These are phyloP conservation scores for Galeopsomyia nigrocyanea DNA, from an alignment of 2,888 invertebrate genomes.

Conservation along the genomic window DNA sequence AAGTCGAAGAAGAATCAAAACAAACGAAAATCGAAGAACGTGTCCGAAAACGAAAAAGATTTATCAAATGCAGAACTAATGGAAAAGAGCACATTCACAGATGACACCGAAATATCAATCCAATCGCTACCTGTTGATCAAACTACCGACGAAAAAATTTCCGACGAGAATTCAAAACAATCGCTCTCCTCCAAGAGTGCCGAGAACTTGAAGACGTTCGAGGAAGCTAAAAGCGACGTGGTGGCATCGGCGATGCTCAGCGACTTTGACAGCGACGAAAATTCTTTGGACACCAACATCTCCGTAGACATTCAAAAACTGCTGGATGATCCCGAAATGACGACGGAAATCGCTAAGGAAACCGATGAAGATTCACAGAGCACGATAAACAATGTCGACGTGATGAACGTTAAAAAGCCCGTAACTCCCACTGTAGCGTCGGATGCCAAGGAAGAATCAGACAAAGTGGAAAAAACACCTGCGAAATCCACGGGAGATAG, in stretches of 20 bases:
- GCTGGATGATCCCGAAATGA: conserved; percentile 55
- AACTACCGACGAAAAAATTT: background rate
- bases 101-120: conserved; percentile 21
- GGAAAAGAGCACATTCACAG: background rate
- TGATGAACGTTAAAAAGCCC: conserved; percentile 31
- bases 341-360: conserved; percentile 48
- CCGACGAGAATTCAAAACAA: conserved; percentile 1
- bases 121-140: background rate
- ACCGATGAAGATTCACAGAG: conserved; percentile 16
- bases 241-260: conserved; percentile 37
- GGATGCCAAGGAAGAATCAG: background rate
- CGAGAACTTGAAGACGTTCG: conserved; percentile 49
- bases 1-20: conserved; percentile 38
- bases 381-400: conserved; percentile 17
- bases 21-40: conserved; percentile 17
- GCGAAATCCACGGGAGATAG: conserved; percentile 7
- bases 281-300: conserved; percentile 54
- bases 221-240: conserved; percentile 43
- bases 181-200: conserved; percentile 35
- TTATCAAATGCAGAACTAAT: background rate
- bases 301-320: conserved; percentile 56
- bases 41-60: background rate
- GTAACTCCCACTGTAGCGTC: background rate
- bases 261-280: conserved; percentile 59
- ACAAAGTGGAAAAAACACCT: background rate